Percentiles rank a stretch among this genome's conserved stretches.
Conservation (phyloP, 2,113 vertebrate species). For the Rhadina sibilatrix region DNA sequence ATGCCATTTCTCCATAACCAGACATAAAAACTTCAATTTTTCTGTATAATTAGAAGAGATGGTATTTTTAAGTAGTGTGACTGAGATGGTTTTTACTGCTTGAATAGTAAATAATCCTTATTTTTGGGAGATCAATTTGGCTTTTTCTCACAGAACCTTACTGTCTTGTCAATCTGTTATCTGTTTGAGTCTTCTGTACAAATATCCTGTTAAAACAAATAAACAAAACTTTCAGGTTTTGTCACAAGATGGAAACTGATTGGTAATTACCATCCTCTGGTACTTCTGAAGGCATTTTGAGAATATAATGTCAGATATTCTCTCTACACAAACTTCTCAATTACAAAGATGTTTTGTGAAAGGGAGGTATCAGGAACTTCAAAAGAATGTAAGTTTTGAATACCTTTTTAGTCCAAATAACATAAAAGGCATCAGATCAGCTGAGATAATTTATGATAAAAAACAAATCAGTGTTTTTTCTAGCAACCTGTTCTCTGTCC, state of each 20-base stretch:
- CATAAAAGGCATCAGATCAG: background rate
- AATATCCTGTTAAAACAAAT: background rate
- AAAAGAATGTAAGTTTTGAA: background rate
- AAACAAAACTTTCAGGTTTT: background rate
- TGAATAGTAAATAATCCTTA: background rate
- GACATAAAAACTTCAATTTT: background rate
- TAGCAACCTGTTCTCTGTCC: background rate
- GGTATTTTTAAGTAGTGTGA: background rate
- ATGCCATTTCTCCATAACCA: background rate
- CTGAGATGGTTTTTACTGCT: background rate
- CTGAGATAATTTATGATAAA: background rate
- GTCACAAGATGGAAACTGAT: background rate
- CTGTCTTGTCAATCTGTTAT: background rate
- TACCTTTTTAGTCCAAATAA: background rate
- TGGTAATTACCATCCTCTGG: background rate
- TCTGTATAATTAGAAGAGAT: background rate
- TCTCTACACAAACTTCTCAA: background rate
- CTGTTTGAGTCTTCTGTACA: background rate
- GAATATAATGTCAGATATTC: background rate
- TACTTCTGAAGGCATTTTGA: background rate
- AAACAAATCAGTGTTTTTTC: background rate
- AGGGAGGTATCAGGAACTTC: background rate
- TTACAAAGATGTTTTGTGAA: background rate
- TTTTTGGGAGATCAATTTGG: background rate
- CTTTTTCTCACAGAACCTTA: background rate